Base-by-base conservation (phyloP, 2,888 invertebrate species). In the Cecidostiba fungosa region DNA sequence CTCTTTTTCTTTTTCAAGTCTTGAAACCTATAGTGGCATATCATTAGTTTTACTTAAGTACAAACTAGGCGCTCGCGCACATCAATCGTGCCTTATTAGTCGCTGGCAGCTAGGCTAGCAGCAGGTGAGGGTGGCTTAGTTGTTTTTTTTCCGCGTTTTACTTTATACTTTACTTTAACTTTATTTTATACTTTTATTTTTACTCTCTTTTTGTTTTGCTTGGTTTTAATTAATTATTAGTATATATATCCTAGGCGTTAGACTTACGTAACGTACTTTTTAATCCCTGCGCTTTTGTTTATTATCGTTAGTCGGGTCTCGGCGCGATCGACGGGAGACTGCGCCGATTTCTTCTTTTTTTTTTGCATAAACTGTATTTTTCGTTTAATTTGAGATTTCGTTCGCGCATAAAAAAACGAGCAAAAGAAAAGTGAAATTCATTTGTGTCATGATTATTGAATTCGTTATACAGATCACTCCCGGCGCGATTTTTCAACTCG, bases 81-180 rank as follows among this genome's bases (percentile, higher is more conserved):
- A 79, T 79, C 77, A 78, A 82, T 84, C 69, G 84, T 73, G 47
- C 70, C 23, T 69, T 85, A 59, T 59, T 59, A 59, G 54, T 82
- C 36, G 78, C 74, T 78, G 73, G 70, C 82, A 78, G 81, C 74
- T 86, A 81, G 32, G 81, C 76, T 83, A 86, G 73, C 83, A 77
- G 83, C 72, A 74, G 77, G 80, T 84, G 80, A 54, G 47, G 80
- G 59, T 82, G 74, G 69, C 36, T 54, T 54, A 50, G 14, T 50
- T 74, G 6, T 43, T 36, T 32, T 32, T 36, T 69, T 36, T 50
- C 32, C 29, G 69, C 66, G 36, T 43, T 54, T 43, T 59, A 77
- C 8, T 72, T 81, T 50, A 72, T 50, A 50, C 50, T 73, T 47
- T 73, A 26, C 14, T 43, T 43, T 74, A 36, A 50, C 4, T 23